Evolutionary conservation across 2,888 invertebrate species (phyloP).

Genomic region (Eupithecia tripunctaria): DNA sequence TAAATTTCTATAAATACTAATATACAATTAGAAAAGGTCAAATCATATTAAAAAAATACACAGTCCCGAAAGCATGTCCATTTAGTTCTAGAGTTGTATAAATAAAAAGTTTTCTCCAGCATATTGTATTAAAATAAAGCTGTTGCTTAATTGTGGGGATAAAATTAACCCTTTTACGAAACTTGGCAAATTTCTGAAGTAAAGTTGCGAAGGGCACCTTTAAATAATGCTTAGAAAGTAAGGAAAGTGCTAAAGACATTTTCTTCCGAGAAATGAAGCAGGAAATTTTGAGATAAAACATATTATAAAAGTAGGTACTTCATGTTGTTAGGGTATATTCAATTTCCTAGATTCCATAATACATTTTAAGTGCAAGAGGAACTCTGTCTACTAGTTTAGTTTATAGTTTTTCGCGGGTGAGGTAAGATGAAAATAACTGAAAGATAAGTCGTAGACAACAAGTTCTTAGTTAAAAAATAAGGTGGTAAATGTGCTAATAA

Average conservation of each 20-base stretch:
- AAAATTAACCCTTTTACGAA: conserved; percentile 3
- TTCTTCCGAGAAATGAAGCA: background rate
- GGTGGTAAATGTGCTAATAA: no score
- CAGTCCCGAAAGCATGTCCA: conserved; percentile 12
- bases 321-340: background rate
- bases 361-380: no score
- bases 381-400: no score
- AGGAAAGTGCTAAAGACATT: background rate
- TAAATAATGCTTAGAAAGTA: conserved; percentile 11
- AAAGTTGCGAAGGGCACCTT: conserved; percentile 15
- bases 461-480: no score
- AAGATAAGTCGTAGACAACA: no score
- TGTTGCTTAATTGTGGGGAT: conserved; percentile 12
- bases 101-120: conserved; percentile 42
- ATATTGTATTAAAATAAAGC: conserved; percentile 32
- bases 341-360: no score
- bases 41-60: no score
- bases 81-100: conserved; percentile 40
- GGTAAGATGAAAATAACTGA: no score
- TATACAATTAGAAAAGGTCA: no score
- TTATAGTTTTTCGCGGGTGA: no score
- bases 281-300: background rate
- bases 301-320: background rate
- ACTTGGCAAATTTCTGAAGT: background rate
- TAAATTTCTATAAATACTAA: no score